Conservation (phyloP, 1,140 invertebrate genomes). For the Drosophila simulans region DNA sequence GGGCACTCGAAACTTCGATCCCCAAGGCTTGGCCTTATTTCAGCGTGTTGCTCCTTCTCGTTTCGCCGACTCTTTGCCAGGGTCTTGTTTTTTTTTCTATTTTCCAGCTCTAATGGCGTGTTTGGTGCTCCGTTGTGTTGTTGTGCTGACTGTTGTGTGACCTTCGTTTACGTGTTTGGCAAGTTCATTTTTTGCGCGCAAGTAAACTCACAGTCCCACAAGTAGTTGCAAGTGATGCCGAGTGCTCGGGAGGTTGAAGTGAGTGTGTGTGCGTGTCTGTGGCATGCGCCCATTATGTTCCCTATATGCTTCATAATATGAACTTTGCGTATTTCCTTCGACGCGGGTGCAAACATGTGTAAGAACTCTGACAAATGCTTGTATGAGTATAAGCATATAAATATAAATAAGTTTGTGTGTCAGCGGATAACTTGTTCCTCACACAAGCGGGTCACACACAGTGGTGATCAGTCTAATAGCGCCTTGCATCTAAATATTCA, state of each 20-base stretch:
- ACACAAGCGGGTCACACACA: not conserved
- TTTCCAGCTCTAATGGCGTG: slow-evolving; percentile 40
- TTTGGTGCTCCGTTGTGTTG: slow-evolving; percentile 16
- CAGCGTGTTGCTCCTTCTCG: slow-evolving; percentile 5
- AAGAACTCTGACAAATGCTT: slow-evolving; percentile 22
- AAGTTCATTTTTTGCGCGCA: slow-evolving; percentile 78
- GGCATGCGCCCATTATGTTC: slow-evolving; percentile 69
- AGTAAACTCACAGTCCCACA: slow-evolving; percentile 53
- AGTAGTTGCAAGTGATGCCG: slow-evolving; percentile 65
- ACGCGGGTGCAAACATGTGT: slow-evolving; percentile 53
- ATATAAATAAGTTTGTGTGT: slow-evolving; percentile 8
- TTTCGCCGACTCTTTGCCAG: slow-evolving; percentile 11
- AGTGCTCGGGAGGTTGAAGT: slow-evolving; percentile 44
- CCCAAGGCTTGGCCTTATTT: slow-evolving; percentile 12
- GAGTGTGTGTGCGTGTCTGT: slow-evolving; percentile 59
- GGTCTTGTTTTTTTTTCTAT: slow-evolving; percentile 5
- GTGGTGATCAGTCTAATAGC: not conserved
- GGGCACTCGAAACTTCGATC: slow-evolving; percentile 25
- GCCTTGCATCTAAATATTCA: too few species aligned
- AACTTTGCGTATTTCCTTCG: slow-evolving; percentile 29
- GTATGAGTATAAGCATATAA: slow-evolving; percentile 26
- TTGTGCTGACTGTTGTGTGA: slow-evolving; percentile 45
- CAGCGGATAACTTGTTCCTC: not conserved
- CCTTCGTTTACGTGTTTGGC: slow-evolving; percentile 82
- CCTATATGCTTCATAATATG: slow-evolving; percentile 68